Conservation (phyloP, 2,888 invertebrate species). For the Synergus japonicus region DNA sequence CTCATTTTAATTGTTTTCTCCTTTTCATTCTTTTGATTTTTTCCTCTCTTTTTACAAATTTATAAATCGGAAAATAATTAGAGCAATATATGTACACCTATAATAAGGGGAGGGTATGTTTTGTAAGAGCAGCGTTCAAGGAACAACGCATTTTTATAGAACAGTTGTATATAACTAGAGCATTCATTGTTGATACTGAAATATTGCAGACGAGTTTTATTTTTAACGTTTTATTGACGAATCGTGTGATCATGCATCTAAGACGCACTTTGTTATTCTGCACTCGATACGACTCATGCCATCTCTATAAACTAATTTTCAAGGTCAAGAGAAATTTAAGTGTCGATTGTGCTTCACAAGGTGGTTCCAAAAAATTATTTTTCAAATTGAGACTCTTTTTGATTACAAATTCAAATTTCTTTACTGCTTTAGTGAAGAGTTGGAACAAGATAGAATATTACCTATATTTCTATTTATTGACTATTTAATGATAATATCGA, state of each 20-base stretch:
- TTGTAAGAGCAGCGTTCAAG: constrained; percentile 35
- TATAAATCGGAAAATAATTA: constrained; percentile 15
- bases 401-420: background rate
- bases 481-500: background rate
- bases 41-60: background rate
- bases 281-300: constrained; percentile 26
- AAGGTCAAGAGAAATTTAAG: constrained; percentile 5
- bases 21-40: constrained; percentile 14
- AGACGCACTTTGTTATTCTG: constrained; percentile 39
- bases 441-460: background rate
- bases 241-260: constrained; percentile 37
- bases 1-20: constrained; percentile 55
- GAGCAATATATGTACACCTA: constrained; percentile 24
- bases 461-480: background rate
- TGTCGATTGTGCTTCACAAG: background rate
- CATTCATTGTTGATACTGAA: constrained; percentile 33
- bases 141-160: constrained; percentile 28
- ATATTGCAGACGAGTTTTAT: constrained; percentile 35
- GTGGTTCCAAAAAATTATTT: background rate
- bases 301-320: constrained; percentile 3
- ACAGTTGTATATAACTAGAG: constrained; percentile 36
- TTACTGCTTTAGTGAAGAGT: background rate
- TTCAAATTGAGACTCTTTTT: background rate
- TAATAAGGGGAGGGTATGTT: constrained; percentile 35
- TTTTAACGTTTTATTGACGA: constrained; percentile 14